phyloP scores from a whole-genome alignment of 2,797 vertebrate genomes.

The Pantherophis alleghaniensis region DNA sequence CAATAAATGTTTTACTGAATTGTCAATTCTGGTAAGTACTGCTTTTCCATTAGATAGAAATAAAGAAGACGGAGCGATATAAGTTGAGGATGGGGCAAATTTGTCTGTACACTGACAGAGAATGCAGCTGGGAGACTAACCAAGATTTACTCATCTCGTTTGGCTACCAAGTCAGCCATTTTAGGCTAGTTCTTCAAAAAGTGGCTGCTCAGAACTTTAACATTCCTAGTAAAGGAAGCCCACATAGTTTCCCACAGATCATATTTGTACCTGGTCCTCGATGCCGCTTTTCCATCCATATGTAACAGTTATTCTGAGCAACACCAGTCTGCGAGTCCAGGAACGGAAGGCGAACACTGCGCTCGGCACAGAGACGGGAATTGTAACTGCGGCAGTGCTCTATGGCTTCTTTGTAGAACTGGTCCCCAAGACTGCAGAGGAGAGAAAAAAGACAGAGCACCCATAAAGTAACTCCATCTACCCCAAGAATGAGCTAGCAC shows the following conservation, averaged over 20 bases:
- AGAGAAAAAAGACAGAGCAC: slow-evolving; percentile 24
- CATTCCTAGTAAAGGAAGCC: slow-evolving; percentile 57
- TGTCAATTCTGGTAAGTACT: slow-evolving; percentile 21
- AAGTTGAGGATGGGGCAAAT: slow-evolving; percentile 23
- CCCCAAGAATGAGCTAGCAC: neutral
- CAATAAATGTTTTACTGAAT: neutral
- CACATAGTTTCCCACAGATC: slow-evolving; percentile 21
- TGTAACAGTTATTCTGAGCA: slow-evolving; percentile 98
- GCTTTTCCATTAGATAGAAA: slow-evolving; percentile 38
- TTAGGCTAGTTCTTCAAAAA: slow-evolving; percentile 54
- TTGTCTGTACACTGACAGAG: slow-evolving; percentile 23
- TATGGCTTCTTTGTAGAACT: slow-evolving; percentile 97
- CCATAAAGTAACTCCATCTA: slow-evolving; percentile 14
- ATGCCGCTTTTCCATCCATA: slow-evolving; percentile 98
- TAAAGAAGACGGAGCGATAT: slow-evolving; percentile 42
- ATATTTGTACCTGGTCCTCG: slow-evolving; percentile 83
- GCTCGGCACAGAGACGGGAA: slow-evolving; percentile 91
- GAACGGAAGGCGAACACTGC: slow-evolving; percentile 93
- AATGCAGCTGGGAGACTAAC: slow-evolving; percentile 37
- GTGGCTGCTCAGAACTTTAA: slow-evolving; percentile 45
- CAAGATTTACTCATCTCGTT: slow-evolving; percentile 41
- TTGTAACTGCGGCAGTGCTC: slow-evolving; percentile 98
- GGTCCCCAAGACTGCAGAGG: slow-evolving; percentile 86
- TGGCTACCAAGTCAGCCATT: slow-evolving; percentile 51
- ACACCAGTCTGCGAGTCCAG: slow-evolving; percentile 95